phyloP scores from a whole-genome alignment of 2,888 invertebrate genomes.

The Drosophila vallismaia region DNA sequence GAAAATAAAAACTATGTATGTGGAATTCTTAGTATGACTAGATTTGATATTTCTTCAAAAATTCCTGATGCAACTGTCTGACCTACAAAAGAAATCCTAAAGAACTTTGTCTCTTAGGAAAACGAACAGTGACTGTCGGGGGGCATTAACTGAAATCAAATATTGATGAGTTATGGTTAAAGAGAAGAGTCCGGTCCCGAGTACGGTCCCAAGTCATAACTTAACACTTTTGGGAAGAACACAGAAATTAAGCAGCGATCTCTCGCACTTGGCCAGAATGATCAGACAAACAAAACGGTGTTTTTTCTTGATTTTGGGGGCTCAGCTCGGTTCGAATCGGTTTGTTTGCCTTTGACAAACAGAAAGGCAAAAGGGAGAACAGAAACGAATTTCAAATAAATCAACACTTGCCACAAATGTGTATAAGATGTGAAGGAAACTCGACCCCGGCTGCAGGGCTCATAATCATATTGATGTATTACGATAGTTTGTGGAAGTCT shows the following conservation, averaged over 20 bases:
- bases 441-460: slow-evolving; percentile 40
- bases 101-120: slow-evolving; percentile 1
- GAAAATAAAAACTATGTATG: no score
- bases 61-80: background rate
- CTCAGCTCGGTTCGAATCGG: slow-evolving; percentile 33
- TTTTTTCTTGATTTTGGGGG: slow-evolving; percentile 9
- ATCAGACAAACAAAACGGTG: slow-evolving; percentile 44
- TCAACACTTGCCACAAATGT: slow-evolving; percentile 72
- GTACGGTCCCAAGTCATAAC: slow-evolving; percentile 13
- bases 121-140: slow-evolving; percentile 13
- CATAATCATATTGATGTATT: slow-evolving; percentile 80
- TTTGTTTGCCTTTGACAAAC: slow-evolving; percentile 73
- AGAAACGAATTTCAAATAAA: slow-evolving; percentile 63
- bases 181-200: slow-evolving; percentile 21
- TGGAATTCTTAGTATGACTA: background rate
- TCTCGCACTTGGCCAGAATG: slow-evolving; percentile 17
- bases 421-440: slow-evolving; percentile 34
- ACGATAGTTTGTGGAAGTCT: slow-evolving; percentile 71
- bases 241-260: slow-evolving; percentile 37
- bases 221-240: slow-evolving; percentile 38
- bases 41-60: background rate
- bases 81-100: background rate
- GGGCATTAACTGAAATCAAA: slow-evolving; percentile 30
- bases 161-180: slow-evolving; percentile 48
- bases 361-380: slow-evolving; percentile 46